A percentile compares a stretch with the other conserved stretches of the same genome.
These are phyloP conservation scores for Xestia c-nigrum DNA, from an alignment of 2,888 invertebrate genomes.

Conservation along the genomic window DNA sequence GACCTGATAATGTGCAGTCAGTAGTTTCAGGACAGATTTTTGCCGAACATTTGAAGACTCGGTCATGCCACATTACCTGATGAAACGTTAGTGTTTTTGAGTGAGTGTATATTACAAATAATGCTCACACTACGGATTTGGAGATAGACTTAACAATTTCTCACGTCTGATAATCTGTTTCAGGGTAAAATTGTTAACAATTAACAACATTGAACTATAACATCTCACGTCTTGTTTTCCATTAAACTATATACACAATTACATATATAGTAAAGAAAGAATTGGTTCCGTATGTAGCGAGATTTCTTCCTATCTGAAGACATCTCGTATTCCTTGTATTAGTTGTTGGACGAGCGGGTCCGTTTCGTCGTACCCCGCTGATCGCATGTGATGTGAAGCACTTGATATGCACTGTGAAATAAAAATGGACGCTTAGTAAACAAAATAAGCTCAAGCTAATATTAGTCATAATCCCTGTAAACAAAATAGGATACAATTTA, in stretches of 20 bases:
- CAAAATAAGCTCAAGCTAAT: neutral
- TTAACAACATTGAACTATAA: neutral
- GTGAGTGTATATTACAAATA: neutral
- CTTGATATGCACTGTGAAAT: conserved; percentile 89
- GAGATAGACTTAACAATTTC: neutral
- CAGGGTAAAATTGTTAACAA: neutral
- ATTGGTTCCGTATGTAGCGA: neutral
- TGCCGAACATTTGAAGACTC: neutral
- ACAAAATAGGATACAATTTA: neutral
- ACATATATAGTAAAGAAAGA: neutral
- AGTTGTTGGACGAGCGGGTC: conserved; percentile 75
- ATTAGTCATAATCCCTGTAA: neutral
- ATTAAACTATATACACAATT: neutral
- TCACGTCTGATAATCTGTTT: neutral
- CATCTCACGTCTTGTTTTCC: neutral
- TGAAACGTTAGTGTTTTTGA: neutral
- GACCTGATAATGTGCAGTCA: neutral
- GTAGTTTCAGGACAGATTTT: neutral
- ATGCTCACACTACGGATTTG: neutral
- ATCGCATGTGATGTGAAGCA: conserved; percentile 87
- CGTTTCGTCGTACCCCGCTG: conserved; percentile 82
- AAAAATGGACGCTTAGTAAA: conserved; percentile 79
- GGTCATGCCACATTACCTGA: neutral
- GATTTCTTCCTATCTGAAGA: conserved; percentile 77
- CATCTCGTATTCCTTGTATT: conserved; percentile 77